These are phyloP conservation scores for Andrena haemorrhoa DNA, from an alignment of 2,888 invertebrate species.

Conservation along the genomic window DNA sequence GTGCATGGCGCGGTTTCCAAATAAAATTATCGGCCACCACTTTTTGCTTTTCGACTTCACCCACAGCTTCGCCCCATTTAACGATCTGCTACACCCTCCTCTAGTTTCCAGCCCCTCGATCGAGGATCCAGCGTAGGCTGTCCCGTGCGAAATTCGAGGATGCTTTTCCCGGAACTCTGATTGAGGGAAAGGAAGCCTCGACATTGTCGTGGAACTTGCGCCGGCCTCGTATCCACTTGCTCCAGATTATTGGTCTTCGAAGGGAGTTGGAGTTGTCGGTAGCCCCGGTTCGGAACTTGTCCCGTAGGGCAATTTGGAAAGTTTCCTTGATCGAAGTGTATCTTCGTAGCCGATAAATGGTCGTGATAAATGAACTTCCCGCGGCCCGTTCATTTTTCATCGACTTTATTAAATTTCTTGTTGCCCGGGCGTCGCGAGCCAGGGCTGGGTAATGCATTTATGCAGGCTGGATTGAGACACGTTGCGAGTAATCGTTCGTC, in stretches of 20 bases:
- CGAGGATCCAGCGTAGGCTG: neutral
- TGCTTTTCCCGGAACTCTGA: neutral
- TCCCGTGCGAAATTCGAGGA: neutral
- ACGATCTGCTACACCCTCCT: neutral
- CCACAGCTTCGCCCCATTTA: slow-evolving; percentile 17
- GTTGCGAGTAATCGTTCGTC: slow-evolving; percentile 7
- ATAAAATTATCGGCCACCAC: slow-evolving; percentile 74
- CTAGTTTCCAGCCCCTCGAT: neutral
- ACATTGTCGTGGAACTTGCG: slow-evolving; percentile 21
- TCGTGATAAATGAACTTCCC: slow-evolving; percentile 38
- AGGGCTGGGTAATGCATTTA: slow-evolving; percentile 4
- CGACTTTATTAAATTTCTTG: slow-evolving; percentile 38
- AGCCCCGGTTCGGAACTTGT: slow-evolving; percentile 41
- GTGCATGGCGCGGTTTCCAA: slow-evolving; percentile 72
- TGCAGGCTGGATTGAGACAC: neutral
- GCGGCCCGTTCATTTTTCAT: slow-evolving; percentile 25
- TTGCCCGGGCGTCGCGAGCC: no score
- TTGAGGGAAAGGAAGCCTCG: neutral
- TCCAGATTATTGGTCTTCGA: slow-evolving; percentile 47
- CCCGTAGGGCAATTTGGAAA: slow-evolving; percentile 42
- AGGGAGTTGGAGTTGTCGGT: slow-evolving; percentile 28
- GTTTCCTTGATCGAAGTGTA: slow-evolving; percentile 42
- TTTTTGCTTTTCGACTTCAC: slow-evolving; percentile 7
- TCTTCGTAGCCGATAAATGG: slow-evolving; percentile 36
- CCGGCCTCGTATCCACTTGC: slow-evolving; percentile 29